phyloP scores from a whole-genome alignment of 2,797 vertebrate genomes.

The Esox masquinongy region DNA sequence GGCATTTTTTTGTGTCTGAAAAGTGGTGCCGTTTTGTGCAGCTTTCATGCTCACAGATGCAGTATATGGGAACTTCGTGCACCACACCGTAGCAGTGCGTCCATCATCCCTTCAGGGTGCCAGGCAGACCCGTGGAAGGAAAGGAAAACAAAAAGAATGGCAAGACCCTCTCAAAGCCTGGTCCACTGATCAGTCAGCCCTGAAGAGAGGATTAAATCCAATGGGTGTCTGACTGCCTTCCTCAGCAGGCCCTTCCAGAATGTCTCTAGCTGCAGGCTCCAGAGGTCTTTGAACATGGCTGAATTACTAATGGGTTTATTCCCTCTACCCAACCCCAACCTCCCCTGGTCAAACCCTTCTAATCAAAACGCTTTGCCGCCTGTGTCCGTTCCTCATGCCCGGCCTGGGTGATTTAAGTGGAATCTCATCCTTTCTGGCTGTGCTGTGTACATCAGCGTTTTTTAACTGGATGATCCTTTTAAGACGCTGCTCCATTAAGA shows the following conservation, averaged over 20 bases:
- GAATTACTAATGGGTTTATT: conserved; percentile 66
- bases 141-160: not conserved
- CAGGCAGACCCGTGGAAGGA: not conserved
- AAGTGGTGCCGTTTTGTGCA: too few relatives aligned
- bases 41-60: not conserved
- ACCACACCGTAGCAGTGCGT: conserved; percentile 25
- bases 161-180: not conserved
- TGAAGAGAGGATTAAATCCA: conserved; percentile 56
- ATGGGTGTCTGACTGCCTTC: not conserved
- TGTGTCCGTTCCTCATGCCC: conserved; percentile 12
- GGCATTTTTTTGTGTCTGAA: too few relatives aligned
- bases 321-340: conserved; percentile 22
- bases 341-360: not conserved
- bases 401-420: conserved; percentile 8
- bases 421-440: conserved; percentile 13
- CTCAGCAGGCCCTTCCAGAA: conserved; percentile 41
- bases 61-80: not conserved
- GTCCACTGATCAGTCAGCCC: conserved; percentile 50
- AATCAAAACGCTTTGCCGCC: conserved; percentile 1
- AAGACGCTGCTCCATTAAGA: conserved; percentile 24
- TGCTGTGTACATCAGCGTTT: conserved; percentile 8
- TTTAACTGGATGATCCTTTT: conserved; percentile 10
- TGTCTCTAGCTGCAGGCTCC: conserved; percentile 56
- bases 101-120: conserved; percentile 26
- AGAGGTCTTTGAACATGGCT: conserved; percentile 64